Base-by-base conservation (phyloP, 92 coral and sea anemone species). In the Porites divaricata region DNA sequence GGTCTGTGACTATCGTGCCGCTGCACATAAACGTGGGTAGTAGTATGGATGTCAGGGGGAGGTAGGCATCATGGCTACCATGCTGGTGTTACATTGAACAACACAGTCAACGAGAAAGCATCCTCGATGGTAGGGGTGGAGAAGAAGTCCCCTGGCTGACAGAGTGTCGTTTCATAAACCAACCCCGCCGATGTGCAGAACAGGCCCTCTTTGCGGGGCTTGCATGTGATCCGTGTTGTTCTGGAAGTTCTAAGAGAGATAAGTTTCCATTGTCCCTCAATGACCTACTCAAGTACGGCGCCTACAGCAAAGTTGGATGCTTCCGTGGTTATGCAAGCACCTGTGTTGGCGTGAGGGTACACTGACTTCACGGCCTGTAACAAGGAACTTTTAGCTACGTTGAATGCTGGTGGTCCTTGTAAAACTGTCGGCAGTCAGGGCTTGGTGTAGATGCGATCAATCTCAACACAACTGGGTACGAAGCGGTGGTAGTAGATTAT, bases 401-500 rank as follows among this genome's bases (percentile, higher is more conserved):
- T 41, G 76, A 72, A 58, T 48, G 16, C 59, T 48, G 22, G 62
- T 28, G 52, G 78, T 61, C 81, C 83, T 78, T 50, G 79, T 80
- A 76, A 84, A 72, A 67, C 73, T 66, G 3, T 72, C 76, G 21
- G 41, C 76, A 48, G 76, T 59, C 1, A 24, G 13, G 12, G 50
- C 50, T 52, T 23, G 73, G 20, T 35, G 45, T 0, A 35, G 45
- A 35, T 5, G 45, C 45, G 6, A 35, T 35, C 6, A 35, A 79
- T 79, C 81, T 48, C 74, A 25, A 80, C 80, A 22, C 81, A 87
- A 14, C 25, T 67, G 12, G 87, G 87, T 8, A 64, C 81, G 64
- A 87, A 87, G 76, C 87, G 83, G 45, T 87, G 90, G 51, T 86
- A 86, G 50, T 81, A 82, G 57, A 82, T 88, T 56, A 88, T 57